Evolutionary conservation across 2,113 vertebrate species (phyloP).

Genomic region (western clawed frog (Xenopus tropicalis)): DNA sequence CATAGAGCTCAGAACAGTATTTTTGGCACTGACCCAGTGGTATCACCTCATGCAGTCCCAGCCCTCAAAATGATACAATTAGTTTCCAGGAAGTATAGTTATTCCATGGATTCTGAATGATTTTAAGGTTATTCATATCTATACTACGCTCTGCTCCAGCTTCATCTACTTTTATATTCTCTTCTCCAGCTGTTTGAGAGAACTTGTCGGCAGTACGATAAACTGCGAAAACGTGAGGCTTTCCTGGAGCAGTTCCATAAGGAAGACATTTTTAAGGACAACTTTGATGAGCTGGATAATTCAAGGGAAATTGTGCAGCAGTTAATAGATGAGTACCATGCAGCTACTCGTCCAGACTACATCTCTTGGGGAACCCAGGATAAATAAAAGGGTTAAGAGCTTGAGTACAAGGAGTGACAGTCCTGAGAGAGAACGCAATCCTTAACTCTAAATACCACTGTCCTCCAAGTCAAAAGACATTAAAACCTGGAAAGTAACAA

Average conservation of each 20-base stretch:
- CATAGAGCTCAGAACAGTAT: too few species aligned
- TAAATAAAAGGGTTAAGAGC: constrained; percentile 64
- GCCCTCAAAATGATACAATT: not conserved
- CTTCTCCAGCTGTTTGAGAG: constrained; percentile 84
- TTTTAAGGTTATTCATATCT: too few species aligned
- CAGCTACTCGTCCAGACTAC: constrained; percentile 88
- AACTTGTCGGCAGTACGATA: constrained; percentile 93
- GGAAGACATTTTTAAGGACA: constrained; percentile 98
- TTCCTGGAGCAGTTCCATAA: constrained; percentile 98
- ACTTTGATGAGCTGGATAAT: constrained; percentile 92
- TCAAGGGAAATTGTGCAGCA: constrained; percentile 95
- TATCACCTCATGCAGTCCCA: not conserved
- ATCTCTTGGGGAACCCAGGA: constrained; percentile 96
- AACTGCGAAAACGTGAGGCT: constrained; percentile 90
- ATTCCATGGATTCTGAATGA: too few species aligned
- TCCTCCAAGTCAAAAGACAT: not conserved
- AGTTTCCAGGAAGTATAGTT: too few species aligned
- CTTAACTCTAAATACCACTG: not conserved
- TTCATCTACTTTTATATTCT: not conserved
- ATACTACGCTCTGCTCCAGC: not conserved
- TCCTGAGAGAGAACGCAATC: too few species aligned
- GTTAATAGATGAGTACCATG: constrained; percentile 91
- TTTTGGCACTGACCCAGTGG: too few species aligned
- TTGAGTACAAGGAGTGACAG: too few species aligned
- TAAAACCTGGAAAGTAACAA: too few species aligned